phyloP scores from a whole-genome alignment of 2,797 vertebrate species.

The Catamblyrhynchus diadema region DNA sequence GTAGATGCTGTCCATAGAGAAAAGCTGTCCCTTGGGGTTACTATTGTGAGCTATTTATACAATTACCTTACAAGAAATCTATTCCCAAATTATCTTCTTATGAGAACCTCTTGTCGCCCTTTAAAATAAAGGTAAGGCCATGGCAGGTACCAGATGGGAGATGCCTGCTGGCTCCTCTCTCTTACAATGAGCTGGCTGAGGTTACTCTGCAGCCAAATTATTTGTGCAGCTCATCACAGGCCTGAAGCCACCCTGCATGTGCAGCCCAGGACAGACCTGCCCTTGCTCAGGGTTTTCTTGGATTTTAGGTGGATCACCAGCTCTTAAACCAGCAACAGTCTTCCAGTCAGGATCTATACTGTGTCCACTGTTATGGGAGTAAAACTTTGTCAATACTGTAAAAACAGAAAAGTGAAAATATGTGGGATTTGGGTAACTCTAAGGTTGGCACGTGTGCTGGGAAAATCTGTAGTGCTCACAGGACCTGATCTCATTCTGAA shows the following conservation, averaged over 20 bases:
- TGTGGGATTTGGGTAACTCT: neutral
- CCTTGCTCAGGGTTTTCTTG: neutral
- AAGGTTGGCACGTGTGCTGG: accelerated
- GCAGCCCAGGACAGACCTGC: neutral
- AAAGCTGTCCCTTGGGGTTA: neutral
- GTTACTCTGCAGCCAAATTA: neutral
- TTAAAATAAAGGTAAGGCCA: neutral
- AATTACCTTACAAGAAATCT: neutral
- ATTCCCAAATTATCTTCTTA: neutral
- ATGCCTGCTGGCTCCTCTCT: neutral
- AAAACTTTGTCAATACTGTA: neutral
- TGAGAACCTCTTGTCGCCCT: neutral
- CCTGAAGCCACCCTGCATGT: accelerated
- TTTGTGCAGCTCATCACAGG: too few species aligned
- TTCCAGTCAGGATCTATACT: neutral
- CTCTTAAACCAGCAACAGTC: neutral
- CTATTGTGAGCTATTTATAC: neutral
- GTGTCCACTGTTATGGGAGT: neutral
- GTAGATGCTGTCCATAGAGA: neutral
- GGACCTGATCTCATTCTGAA: neutral
- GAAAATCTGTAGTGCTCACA: neutral
- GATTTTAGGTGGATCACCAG: accelerated
- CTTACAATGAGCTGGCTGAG: neutral
- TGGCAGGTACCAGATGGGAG: neutral
- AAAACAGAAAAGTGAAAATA: neutral